Base-by-base conservation (phyloP, 1,140 invertebrate genomes). In the Vollenhovia emeryi region DNA sequence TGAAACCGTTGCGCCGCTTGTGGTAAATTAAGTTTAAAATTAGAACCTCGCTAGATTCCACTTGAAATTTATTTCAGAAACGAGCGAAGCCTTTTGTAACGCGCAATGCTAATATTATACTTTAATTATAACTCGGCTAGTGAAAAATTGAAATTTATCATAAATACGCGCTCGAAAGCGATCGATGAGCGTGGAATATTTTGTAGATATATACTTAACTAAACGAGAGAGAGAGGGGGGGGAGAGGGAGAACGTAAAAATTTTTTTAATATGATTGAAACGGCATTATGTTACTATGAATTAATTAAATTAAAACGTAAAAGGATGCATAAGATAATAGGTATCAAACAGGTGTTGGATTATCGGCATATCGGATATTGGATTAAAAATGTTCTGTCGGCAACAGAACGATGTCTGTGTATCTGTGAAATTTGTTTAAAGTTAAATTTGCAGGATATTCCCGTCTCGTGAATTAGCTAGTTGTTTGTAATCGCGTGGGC, bases 361-460 rank as follows among this genome's bases (percentile, higher is more conserved):
- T 82, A 71, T 71, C 21, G 18, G 43, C 13, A 48, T 48, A 48
- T 48, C 24, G 36, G 6, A 33, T 80, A 57, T 80, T 27, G 21
- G 48, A 80, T 78, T 80, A 71, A 80, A 55, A 80, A 69, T 27
- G 40, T 30, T n/a, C 21, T 15, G 33, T n/a, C 8, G 5, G 8
- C 33, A 13, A 5, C 9, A 36, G 13, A 57, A 30, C 2, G 3
- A 71, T 73, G 59, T 45, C 55, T 71, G 13, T 4, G 13, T 30
- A 71, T 43, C 1, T 36, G 15, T 13, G 21, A 57, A 15, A 69
- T 40, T 8, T 57, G 13, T 43, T 73, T 57, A 33, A 80, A 80
- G 13, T 43, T 57, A 73, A 24, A 73, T 82, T 82, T 57, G 4
- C 36, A 71, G 13, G 43, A 5, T 57, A 71, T 30, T 80, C 57